A percentile compares a stretch with the other conserved stretches of the same genome.
These are phyloP conservation scores for Poecilus cupreus DNA, from an alignment of 2,888 invertebrate genomes.

Conservation along the genomic window DNA sequence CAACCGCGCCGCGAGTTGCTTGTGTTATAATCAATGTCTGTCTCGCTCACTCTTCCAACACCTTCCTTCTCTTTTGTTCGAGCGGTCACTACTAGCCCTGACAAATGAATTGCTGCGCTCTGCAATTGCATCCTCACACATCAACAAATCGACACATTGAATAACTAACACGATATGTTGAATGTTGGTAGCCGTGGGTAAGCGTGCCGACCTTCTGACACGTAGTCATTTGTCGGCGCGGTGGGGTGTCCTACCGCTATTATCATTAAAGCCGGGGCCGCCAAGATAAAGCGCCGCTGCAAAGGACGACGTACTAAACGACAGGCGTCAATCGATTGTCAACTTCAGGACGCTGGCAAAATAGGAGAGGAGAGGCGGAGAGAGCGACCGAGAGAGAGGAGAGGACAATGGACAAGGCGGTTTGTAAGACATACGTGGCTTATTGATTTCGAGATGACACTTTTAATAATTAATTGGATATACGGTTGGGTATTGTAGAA, in stretches of 20 bases:
- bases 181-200: constrained; percentile 41
- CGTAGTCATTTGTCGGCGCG: constrained; percentile 63
- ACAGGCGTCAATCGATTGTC: constrained; percentile 54
- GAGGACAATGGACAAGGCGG: neutral
- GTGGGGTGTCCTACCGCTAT: constrained; percentile 44
- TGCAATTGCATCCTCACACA: too few relatives aligned
- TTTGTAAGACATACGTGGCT: neutral
- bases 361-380: neutral
- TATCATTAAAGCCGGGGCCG: constrained; percentile 49
- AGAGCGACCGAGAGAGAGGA: too few relatives aligned
- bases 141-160: neutral
- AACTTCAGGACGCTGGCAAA: constrained; percentile 29
- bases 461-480: neutral
- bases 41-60: neutral
- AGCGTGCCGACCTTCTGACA: constrained; percentile 63
- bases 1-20: constrained; percentile 25
- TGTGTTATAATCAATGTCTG: constrained; percentile 51
- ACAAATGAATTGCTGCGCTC: neutral
- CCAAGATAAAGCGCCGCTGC: constrained; percentile 51
- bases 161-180: too few relatives aligned
- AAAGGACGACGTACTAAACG: constrained; percentile 45
- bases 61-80: constrained; percentile 15
- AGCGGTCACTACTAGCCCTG: too few relatives aligned
- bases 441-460: neutral
- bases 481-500: too few relatives aligned